These are phyloP conservation scores for Carabus problematicus DNA, from an alignment of 2,888 invertebrate species.

Conservation along the genomic window DNA sequence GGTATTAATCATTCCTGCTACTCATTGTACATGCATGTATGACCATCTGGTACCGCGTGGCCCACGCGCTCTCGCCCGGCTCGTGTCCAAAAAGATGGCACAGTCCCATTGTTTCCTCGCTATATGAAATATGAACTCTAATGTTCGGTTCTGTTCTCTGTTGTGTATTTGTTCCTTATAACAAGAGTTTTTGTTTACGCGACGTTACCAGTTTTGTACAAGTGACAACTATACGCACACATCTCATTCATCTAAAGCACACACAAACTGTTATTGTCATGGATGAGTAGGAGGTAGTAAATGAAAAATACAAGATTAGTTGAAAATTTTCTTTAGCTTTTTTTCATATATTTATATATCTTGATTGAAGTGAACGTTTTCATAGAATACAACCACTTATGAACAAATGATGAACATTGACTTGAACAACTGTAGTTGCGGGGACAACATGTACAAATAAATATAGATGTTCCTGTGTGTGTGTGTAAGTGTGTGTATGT, in stretches of 20 bases:
- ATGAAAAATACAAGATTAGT: conserved; percentile 21
- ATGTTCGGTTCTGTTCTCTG: not conserved
- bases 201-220: conserved; percentile 4
- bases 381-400: conserved; percentile 45
- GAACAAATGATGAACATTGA: conserved; percentile 46
- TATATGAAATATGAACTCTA: conserved; percentile 24
- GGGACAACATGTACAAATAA: conserved; percentile 57
- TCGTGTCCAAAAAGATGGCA: conserved; percentile 10
- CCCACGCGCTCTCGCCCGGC: conserved; percentile 15
- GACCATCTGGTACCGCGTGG: conserved; percentile 21
- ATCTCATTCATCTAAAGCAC: not conserved
- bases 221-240: not conserved
- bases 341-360: conserved; percentile 32
- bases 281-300: conserved; percentile 5
- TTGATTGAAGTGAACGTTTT: conserved; percentile 30
- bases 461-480: conserved; percentile 49
- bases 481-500: conserved; percentile 54
- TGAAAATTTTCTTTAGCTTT: conserved; percentile 30
- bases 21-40: not conserved
- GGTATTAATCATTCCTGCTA: conserved; percentile 19
- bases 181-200: not conserved
- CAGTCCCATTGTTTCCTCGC: conserved; percentile 30
- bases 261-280: not conserved
- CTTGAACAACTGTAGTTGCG: conserved; percentile 52
- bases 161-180: not conserved